Conservation (phyloP, 2,888 invertebrate species). For the Mythimna ferrago region DNA sequence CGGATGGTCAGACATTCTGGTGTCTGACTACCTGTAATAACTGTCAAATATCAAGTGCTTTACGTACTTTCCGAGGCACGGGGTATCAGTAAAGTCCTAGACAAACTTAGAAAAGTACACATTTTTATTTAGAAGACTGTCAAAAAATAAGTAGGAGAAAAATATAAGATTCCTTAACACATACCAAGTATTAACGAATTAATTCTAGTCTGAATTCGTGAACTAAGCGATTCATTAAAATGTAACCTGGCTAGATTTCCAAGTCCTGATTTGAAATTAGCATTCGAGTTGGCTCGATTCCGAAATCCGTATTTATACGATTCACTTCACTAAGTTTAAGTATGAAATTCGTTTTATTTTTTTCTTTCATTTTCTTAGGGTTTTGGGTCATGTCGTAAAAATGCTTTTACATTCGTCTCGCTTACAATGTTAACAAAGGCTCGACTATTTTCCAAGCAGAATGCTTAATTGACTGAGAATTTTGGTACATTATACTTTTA, state of each 20-base stretch:
- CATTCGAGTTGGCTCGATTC: conserved; percentile 51
- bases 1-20: too few species aligned
- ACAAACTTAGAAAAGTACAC: too few species aligned
- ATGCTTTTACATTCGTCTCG: conserved; percentile 84
- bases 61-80: too few species aligned
- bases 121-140: too few species aligned
- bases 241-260: conserved; percentile 24
- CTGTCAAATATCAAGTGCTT: too few species aligned
- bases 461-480: conserved; percentile 76
- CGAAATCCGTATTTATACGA: conserved; percentile 38
- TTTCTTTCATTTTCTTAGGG: conserved; percentile 79
- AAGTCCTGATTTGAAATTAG: conserved; percentile 33
- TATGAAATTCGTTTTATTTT: conserved; percentile 84
- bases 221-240: conserved; percentile 17
- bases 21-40: too few species aligned
- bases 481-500: conserved; percentile 65
- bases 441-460: conserved; percentile 77
- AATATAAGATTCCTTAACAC: background rate
- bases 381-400: conserved; percentile 81
- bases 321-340: conserved; percentile 69
- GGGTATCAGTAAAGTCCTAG: too few species aligned
- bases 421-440: conserved; percentile 84
- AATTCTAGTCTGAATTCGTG: background rate
- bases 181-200: background rate
- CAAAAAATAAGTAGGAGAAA: background rate